These are phyloP conservation scores for Carabus problematicus DNA, from an alignment of 2,888 invertebrate species.

Conservation along the genomic window DNA sequence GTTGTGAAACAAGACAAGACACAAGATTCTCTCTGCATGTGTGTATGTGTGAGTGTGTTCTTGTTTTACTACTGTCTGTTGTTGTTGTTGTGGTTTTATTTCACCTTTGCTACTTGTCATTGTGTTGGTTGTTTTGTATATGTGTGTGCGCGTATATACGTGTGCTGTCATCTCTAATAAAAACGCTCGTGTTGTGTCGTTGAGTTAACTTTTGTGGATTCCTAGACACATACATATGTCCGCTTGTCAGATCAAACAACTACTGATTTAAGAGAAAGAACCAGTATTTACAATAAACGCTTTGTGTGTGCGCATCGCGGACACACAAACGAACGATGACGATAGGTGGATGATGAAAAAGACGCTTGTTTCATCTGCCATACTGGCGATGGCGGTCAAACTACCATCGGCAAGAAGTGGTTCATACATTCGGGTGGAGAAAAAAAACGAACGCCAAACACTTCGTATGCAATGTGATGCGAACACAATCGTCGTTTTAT, in stretches of 20 bases:
- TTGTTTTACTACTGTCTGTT: no score
- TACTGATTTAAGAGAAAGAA: conserved; percentile 24
- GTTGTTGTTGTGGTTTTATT: no score
- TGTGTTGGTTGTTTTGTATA: no score
- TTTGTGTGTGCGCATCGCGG: conserved; percentile 1
- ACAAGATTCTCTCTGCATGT: no score
- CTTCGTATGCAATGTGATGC: conserved; percentile 39
- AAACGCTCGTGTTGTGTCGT: conserved; percentile 14
- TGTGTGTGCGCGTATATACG: no score
- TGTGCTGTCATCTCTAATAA: conserved; percentile 15
- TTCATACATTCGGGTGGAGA: neutral
- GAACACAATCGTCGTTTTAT: conserved; percentile 36
- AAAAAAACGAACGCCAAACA: conserved; percentile 31
- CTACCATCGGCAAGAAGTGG: conserved; percentile 12
- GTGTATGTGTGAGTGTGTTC: no score
- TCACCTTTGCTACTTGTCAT: no score
- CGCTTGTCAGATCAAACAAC: conserved; percentile 42
- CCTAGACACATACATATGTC: conserved; percentile 42
- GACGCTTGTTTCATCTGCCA: conserved; percentile 14
- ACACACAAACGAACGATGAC: neutral
- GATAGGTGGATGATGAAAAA: conserved; percentile 1
- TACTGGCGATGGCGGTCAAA: no score
- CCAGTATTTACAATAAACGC: conserved; percentile 31
- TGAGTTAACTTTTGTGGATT: conserved; percentile 33
- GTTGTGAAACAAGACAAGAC: no score